Evolutionary conservation across 1,140 invertebrate genomes (phyloP).

Genomic region (Epicauta chinensis): DNA sequence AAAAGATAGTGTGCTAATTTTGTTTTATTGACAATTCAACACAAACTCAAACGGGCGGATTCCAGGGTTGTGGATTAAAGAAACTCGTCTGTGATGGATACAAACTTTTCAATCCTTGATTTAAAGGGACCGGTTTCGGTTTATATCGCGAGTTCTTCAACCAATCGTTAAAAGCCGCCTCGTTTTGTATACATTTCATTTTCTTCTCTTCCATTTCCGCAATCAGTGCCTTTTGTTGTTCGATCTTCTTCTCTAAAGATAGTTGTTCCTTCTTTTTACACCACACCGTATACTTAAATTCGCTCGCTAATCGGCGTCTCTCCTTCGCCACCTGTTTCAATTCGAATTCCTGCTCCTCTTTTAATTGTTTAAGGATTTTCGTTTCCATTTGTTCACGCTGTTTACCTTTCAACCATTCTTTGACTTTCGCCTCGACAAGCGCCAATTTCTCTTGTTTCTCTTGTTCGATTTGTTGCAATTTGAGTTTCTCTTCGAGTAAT

Average conservation of each 20-base stretch:
- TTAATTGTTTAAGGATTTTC: constrained; percentile 27
- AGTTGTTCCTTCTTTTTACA: constrained; percentile 47
- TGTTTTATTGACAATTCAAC: too few relatives aligned
- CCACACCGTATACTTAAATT: constrained; percentile 47
- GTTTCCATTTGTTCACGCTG: constrained; percentile 31
- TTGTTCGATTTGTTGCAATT: constrained; percentile 10
- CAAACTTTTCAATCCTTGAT: constrained; percentile 48
- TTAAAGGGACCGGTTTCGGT: constrained; percentile 49
- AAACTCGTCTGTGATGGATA: too few relatives aligned
- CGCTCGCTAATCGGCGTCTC: constrained; percentile 43
- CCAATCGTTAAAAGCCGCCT: constrained; percentile 49
- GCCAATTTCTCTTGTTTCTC: constrained; percentile 26
- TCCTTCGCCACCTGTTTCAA: constrained; percentile 27
- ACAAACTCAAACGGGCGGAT: too few relatives aligned
- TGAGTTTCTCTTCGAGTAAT: constrained; percentile 20
- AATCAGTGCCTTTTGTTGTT: constrained; percentile 43
- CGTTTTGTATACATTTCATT: constrained; percentile 41
- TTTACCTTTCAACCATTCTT: constrained; percentile 34
- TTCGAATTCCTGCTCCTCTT: constrained; percentile 30
- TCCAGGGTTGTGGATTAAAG: too few relatives aligned
- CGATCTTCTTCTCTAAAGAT: constrained; percentile 41
- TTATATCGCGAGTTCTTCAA: constrained; percentile 47
- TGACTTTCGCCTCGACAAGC: constrained; percentile 33
- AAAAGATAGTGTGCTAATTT: too few relatives aligned
- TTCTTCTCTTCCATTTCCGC: constrained; percentile 40